These are phyloP conservation scores for Raja brachyura DNA, from an alignment of 2,113 vertebrate genomes.

Conservation along the genomic window DNA sequence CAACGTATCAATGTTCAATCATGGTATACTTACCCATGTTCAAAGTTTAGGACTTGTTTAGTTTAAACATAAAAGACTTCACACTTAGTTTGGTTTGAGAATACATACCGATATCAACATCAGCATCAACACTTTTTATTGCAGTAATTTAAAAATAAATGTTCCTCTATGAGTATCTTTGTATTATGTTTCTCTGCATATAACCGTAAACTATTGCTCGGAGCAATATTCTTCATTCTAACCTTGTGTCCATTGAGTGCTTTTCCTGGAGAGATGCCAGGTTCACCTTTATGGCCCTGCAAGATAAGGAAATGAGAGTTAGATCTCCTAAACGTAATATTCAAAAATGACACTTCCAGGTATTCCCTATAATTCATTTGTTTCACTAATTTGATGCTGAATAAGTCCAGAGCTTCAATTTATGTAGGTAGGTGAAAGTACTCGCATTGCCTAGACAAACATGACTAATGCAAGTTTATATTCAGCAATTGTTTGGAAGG, in stretches of 20 bases:
- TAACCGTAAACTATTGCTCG: conserved; percentile 40
- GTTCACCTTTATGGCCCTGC: conserved; percentile 91
- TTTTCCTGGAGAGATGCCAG: conserved; percentile 82
- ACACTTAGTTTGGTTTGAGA: neutral
- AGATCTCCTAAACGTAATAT: neutral
- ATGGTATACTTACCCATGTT: no score
- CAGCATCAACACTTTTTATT: neutral
- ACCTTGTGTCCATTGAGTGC: conserved; percentile 84
- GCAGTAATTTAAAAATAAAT: neutral
- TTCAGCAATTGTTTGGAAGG: neutral
- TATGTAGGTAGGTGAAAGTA: conserved; percentile 28
- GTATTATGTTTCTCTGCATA: neutral
- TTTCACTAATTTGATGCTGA: conserved; percentile 41
- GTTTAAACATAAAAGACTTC: no score
- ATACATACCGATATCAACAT: neutral
- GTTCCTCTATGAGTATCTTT: neutral
- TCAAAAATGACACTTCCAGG: neutral
- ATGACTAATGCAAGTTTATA: neutral
- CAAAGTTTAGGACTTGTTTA: no score
- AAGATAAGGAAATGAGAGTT: conserved; percentile 45
- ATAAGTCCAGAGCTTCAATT: conserved; percentile 40
- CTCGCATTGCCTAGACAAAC: no score
- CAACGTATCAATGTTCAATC: no score
- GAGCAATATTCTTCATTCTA: conserved; percentile 44
- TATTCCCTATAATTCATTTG: neutral